phyloP scores from a whole-genome alignment of 2,888 invertebrate genomes.

The Nomada fucata region DNA sequence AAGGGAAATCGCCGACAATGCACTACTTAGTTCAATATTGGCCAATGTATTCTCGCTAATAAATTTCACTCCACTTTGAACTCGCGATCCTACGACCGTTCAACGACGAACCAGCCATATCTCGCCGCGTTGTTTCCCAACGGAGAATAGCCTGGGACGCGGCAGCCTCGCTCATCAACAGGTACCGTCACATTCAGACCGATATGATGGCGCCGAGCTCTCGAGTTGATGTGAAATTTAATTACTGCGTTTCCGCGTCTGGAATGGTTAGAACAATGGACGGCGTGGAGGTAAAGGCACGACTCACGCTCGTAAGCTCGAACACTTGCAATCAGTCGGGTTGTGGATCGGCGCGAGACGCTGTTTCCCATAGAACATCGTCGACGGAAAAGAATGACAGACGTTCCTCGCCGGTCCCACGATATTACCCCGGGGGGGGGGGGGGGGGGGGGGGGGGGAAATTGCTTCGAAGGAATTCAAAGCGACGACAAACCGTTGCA shows the following conservation, averaged over 20 bases:
- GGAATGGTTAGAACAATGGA: slow-evolving; percentile 19
- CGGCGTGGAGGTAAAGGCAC: slow-evolving; percentile 18
- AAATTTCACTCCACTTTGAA: no score
- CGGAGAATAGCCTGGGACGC: not conserved
- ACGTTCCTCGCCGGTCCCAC: not conserved
- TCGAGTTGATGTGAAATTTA: slow-evolving; percentile 37
- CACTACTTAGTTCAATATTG: no score
- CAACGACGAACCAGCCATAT: not conserved
- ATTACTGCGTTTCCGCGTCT: slow-evolving; percentile 34
- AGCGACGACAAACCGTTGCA: slow-evolving; percentile 24
- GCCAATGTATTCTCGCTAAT: no score
- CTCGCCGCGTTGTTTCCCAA: not conserved
- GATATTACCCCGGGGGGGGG: slow-evolving; percentile 6
- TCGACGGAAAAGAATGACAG: slow-evolving; percentile 16
- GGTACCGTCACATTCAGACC: slow-evolving; percentile 20
- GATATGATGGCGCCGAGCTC: not conserved
- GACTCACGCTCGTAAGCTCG: slow-evolving; percentile 12
- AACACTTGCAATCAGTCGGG: slow-evolving; percentile 11
- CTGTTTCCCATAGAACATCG: slow-evolving; percentile 17
- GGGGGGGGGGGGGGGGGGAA: not conserved
- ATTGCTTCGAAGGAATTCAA: slow-evolving; percentile 24
- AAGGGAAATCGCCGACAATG: no score
- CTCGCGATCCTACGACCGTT: no score
- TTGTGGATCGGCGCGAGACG: slow-evolving; percentile 1
- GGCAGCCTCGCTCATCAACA: slow-evolving; percentile 30